A percentile compares a stretch with the other conserved stretches of the same genome.
Conservation (phyloP, 1,140 invertebrate species). For the Aphaenogaster ashmeadi region DNA sequence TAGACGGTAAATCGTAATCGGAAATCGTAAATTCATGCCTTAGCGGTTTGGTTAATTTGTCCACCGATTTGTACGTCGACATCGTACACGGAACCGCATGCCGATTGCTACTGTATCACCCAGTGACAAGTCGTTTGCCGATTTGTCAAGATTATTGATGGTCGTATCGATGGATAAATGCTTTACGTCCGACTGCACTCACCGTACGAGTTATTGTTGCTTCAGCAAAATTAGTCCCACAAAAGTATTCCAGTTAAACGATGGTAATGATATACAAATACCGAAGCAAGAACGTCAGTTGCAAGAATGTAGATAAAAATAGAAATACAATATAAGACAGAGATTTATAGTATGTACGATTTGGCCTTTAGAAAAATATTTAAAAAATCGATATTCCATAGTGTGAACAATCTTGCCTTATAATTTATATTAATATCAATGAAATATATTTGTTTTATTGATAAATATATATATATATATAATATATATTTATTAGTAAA, state of each 20-base stretch:
- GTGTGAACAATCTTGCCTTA: not conserved
- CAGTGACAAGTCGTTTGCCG: slow-evolving; percentile 52
- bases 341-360: not conserved
- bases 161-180: slow-evolving; percentile 37
- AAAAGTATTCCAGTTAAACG: slow-evolving; percentile 5
- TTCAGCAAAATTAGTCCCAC: slow-evolving; percentile 19
- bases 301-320: not conserved
- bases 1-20: not conserved
- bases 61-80: slow-evolving; percentile 43
- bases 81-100: slow-evolving; percentile 32
- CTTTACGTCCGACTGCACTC: slow-evolving; percentile 36
- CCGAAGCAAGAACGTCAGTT: not conserved
- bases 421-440: not conserved
- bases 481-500: not conserved
- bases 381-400: not conserved
- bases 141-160: slow-evolving; percentile 65
- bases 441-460: not conserved
- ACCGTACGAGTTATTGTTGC: slow-evolving; percentile 40
- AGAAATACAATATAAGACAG: not conserved
- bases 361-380: not conserved
- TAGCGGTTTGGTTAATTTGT: slow-evolving; percentile 40
- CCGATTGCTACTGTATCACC: slow-evolving; percentile 43
- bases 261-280: not conserved
- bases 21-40: slow-evolving; percentile 13
- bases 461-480: not conserved